These are phyloP conservation scores for Synanthedon tipuliformis DNA, from an alignment of 2,888 invertebrate species.

Conservation along the genomic window DNA sequence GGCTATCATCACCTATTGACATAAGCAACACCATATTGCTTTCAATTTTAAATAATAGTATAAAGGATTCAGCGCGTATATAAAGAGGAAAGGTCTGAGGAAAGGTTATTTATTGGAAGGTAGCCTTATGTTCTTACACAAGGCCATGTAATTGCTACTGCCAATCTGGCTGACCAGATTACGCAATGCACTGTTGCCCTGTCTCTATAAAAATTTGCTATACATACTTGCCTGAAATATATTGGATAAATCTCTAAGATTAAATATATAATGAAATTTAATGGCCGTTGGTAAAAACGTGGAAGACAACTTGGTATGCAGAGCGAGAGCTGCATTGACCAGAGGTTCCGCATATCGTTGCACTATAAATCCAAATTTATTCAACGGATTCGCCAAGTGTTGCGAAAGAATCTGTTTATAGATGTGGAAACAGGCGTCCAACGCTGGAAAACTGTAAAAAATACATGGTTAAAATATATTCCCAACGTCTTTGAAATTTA, in stretches of 20 bases:
- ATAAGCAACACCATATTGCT: too few species aligned
- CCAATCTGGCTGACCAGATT: too few species aligned
- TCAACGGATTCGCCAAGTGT: constrained; percentile 74
- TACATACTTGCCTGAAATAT: constrained; percentile 82
- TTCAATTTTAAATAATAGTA: too few species aligned
- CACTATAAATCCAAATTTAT: constrained; percentile 75
- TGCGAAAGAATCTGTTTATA: constrained; percentile 85
- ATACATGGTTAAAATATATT: neutral
- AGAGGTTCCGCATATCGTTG: constrained; percentile 72
- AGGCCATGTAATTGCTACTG: too few species aligned
- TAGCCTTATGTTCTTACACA: too few species aligned
- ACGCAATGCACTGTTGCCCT: too few species aligned
- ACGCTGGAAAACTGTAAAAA: constrained; percentile 79
- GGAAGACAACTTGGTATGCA: constrained; percentile 81
- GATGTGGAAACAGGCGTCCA: constrained; percentile 85
- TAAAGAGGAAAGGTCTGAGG: too few species aligned
- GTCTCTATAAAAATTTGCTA: neutral
- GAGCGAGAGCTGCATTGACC: constrained; percentile 77
- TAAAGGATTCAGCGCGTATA: too few species aligned
- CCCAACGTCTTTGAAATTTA: neutral
- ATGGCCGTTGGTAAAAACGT: constrained; percentile 92
- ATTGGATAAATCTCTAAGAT: constrained; percentile 91
- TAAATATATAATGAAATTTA: constrained; percentile 96
- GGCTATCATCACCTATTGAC: too few species aligned
- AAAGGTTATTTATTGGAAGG: too few species aligned